A percentile compares a stretch with the other conserved stretches of the same genome.
Conservation (phyloP, 2,797 vertebrate species). For the Pangasius mekongensis region DNA sequence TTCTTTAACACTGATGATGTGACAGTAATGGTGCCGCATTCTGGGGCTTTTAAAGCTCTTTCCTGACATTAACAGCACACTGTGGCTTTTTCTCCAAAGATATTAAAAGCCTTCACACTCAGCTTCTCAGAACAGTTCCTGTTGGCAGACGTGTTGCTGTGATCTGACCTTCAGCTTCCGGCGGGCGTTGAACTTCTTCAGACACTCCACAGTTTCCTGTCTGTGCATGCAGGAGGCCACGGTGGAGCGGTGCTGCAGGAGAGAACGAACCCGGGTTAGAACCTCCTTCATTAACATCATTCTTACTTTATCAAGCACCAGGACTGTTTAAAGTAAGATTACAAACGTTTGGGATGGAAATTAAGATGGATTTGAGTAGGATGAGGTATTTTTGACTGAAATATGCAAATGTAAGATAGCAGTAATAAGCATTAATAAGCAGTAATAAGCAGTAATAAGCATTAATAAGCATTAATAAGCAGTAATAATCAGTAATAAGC, state of each 20-base stretch:
- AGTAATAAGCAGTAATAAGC: neutral
- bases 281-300: neutral
- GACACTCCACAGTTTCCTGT: constrained; percentile 96
- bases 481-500: neutral
- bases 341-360: neutral
- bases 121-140: neutral
- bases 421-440: neutral
- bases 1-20: neutral
- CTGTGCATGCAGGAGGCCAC: constrained; percentile 99
- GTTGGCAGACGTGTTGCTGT: neutral
- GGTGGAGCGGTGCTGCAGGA: constrained; percentile 91
- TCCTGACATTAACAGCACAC: neutral
- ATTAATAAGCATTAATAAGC: neutral
- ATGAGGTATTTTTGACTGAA: neutral
- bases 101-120: neutral
- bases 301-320: neutral
- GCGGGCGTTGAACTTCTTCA: constrained; percentile 98
- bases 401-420: neutral
- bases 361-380: neutral
- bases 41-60: neutral
- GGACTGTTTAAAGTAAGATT: neutral
- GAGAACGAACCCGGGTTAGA: neutral
- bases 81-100: neutral
- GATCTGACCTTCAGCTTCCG: constrained; percentile 87
- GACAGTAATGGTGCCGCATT: neutral